Evolutionary conservation across 2,113 vertebrate species (phyloP).

Genomic region (Varanus salvator): DNA sequence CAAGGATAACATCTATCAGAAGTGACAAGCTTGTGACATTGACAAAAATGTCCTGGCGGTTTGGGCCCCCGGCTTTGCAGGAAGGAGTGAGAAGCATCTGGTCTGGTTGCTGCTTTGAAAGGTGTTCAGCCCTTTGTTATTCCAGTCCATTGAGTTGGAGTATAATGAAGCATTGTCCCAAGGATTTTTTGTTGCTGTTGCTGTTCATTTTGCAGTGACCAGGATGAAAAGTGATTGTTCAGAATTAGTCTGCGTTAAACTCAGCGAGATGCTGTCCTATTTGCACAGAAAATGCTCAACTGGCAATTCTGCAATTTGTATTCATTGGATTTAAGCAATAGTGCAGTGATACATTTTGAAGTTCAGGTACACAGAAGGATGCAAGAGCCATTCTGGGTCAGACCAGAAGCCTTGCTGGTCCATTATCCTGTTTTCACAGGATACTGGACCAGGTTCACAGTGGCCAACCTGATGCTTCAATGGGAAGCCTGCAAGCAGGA

Average conservation of each 20-base stretch:
- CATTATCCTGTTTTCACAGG: too few relatives aligned
- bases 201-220: background rate
- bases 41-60: background rate
- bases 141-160: slow-evolving; percentile 33
- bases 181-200: background rate
- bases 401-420: too few relatives aligned
- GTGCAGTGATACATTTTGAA: too few relatives aligned
- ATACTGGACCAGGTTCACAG: too few relatives aligned
- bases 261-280: background rate
- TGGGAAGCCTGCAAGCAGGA: too few relatives aligned
- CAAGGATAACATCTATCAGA: background rate
- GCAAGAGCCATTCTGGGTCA: too few relatives aligned
- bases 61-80: slow-evolving; percentile 20
- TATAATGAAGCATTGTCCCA: slow-evolving; percentile 10
- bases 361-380: too few relatives aligned
- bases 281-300: background rate
- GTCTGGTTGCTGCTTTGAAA: slow-evolving; percentile 46
- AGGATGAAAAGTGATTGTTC: background rate
- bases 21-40: slow-evolving; percentile 14
- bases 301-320: background rate
- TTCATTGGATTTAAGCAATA: too few relatives aligned
- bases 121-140: slow-evolving; percentile 29
- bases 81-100: slow-evolving; percentile 56
- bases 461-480: too few relatives aligned
- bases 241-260: background rate